These are phyloP conservation scores for Heliconius cydno DNA, from an alignment of 2,888 invertebrate genomes.

Conservation along the genomic window DNA sequence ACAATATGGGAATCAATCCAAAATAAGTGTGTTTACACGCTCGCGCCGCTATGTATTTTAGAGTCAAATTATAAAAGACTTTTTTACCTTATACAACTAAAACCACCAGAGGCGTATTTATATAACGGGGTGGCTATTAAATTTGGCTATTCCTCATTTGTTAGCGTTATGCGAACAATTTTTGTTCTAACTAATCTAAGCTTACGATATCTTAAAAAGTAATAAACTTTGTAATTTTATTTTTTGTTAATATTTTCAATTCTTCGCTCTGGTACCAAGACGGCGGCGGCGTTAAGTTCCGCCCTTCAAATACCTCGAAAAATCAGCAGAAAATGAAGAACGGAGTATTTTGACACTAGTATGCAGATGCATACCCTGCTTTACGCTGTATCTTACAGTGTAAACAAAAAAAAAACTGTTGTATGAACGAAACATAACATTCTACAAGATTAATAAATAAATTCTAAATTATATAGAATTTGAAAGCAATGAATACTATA, in stretches of 20 bases:
- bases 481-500: background rate
- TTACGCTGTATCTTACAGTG: too few relatives aligned
- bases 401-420: too few relatives aligned
- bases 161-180: background rate
- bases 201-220: background rate
- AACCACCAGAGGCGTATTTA: background rate
- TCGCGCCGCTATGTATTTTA: background rate
- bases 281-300: too few relatives aligned
- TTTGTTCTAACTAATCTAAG: constrained; percentile 10
- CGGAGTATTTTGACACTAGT: too few relatives aligned
- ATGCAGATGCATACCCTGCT: too few relatives aligned
- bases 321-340: too few relatives aligned
- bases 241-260: too few relatives aligned
- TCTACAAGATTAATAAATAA: background rate
- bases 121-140: background rate
- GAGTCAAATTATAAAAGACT: background rate
- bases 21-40: too few relatives aligned
- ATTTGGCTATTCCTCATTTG: background rate
- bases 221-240: too few relatives aligned
- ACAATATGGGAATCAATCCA: background rate
- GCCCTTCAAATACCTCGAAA: too few relatives aligned
- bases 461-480: background rate
- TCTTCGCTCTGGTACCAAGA: too few relatives aligned
- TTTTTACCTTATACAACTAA: background rate
- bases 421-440: too few relatives aligned